These are phyloP conservation scores for Drosophila aff. DNA, from an alignment of 1,140 invertebrate genomes.

Conservation along the genomic window DNA sequence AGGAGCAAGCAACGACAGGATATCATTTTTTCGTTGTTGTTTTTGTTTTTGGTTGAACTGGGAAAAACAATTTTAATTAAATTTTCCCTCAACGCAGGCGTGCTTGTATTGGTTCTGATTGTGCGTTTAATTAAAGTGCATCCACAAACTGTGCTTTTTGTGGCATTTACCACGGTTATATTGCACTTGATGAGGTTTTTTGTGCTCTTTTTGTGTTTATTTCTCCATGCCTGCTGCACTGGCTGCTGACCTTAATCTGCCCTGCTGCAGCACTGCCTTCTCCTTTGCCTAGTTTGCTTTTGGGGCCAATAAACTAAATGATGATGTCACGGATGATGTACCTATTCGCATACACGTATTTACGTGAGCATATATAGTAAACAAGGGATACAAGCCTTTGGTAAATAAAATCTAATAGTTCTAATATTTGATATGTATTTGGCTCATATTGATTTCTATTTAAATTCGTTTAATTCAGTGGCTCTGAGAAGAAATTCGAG, in stretches of 20 bases:
- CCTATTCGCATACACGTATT: neutral
- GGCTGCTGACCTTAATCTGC: constrained; percentile 38
- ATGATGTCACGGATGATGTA: constrained; percentile 48
- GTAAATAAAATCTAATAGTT: neutral
- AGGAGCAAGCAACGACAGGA: constrained; percentile 4
- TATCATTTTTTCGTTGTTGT: constrained; percentile 2
- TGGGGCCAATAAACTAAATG: constrained; percentile 52
- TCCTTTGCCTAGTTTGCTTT: constrained; percentile 24
- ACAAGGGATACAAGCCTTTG: neutral
- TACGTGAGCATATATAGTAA: neutral
- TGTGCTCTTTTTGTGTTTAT: neutral
- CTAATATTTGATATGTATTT: neutral
- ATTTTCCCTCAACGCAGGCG: constrained; percentile 9
- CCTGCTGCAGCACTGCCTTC: constrained; percentile 6
- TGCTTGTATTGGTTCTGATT: constrained; percentile 31
- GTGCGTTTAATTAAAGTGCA: constrained; percentile 56
- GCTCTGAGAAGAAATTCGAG: neutral
- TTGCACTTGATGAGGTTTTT: constrained; percentile 6
- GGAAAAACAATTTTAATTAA: constrained; percentile 46
- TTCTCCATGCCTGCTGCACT: constrained; percentile 13
- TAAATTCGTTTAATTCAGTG: neutral
- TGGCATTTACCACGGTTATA: constrained; percentile 12
- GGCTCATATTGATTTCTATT: neutral
- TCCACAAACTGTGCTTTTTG: constrained; percentile 11
- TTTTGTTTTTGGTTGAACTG: constrained; percentile 18